A percentile compares a stretch with the other conserved stretches of the same genome.
Conservation (phyloP, 2,113 vertebrate genomes). For the Hippocampus barbouri region DNA sequence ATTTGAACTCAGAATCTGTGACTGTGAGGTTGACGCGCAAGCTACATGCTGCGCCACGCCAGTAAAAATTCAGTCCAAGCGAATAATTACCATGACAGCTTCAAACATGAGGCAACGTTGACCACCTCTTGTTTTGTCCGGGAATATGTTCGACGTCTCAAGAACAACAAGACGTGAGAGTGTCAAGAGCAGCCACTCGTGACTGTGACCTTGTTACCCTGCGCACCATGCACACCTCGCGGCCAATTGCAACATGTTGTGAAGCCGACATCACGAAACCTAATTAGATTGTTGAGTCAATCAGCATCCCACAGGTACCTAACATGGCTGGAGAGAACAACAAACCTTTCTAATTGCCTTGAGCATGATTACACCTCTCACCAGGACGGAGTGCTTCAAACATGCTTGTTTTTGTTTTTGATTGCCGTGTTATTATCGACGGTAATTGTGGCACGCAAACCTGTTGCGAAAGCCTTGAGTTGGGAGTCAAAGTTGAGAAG, state of each 20-base stretch:
- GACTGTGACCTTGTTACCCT: conserved; percentile 27
- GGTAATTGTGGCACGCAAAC: conserved; percentile 58
- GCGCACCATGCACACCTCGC: conserved; percentile 14
- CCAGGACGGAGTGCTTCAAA: conserved; percentile 62
- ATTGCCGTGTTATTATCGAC: conserved; percentile 59
- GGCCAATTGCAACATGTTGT: conserved; percentile 42
- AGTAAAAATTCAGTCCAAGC: not conserved
- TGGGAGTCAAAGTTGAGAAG: conserved; percentile 41
- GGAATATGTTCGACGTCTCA: conserved; percentile 7
- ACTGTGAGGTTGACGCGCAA: not conserved
- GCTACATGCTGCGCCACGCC: not conserved
- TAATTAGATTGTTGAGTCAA: conserved; percentile 73
- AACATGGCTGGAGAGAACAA: conserved; percentile 65
- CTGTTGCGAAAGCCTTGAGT: conserved; percentile 33
- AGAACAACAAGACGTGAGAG: conserved; percentile 1
- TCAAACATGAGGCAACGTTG: not conserved
- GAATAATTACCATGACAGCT: not conserved
- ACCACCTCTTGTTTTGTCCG: not conserved
- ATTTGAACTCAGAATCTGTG: not conserved
- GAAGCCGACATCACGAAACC: conserved; percentile 54
- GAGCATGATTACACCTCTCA: conserved; percentile 72
- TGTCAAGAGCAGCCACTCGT: conserved; percentile 18
- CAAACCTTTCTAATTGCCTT: conserved; percentile 69
- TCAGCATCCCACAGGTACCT: conserved; percentile 70
- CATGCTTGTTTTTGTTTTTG: conserved; percentile 65